phyloP scores from a whole-genome alignment of 2,888 invertebrate genomes.

The Drosophila anceps region DNA sequence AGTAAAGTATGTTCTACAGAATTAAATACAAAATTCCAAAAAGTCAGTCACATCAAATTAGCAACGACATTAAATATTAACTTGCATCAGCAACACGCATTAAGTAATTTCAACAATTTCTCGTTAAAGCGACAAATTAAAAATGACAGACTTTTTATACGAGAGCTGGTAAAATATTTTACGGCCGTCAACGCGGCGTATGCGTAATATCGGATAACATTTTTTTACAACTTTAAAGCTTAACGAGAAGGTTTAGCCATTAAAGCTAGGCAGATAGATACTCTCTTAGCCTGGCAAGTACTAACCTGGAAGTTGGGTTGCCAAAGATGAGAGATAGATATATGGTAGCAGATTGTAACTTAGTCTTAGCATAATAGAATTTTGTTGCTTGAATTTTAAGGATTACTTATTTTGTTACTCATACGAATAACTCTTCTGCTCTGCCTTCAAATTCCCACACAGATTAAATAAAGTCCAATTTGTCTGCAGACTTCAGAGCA shows the following conservation, averaged over 20 bases:
- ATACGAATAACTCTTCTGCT: not conserved
- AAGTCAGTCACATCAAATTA: constrained; percentile 41
- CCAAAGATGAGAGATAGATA: not conserved
- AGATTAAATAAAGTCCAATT: not conserved
- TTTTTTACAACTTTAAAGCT: constrained; percentile 15
- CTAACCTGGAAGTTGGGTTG: not conserved
- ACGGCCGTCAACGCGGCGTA: constrained; percentile 47
- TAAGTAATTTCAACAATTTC: constrained; percentile 54
- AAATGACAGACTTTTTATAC: constrained; percentile 54
- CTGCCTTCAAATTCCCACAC: not conserved
- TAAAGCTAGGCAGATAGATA: not conserved
- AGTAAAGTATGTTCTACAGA: constrained; percentile 9
- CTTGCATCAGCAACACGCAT: constrained; percentile 41
- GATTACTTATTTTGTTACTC: not conserved
- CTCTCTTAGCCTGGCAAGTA: not conserved
- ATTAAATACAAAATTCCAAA: constrained; percentile 21
- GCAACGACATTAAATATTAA: constrained; percentile 51
- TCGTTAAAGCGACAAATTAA: constrained; percentile 53
- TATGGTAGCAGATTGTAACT: not conserved
- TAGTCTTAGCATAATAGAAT: not conserved
- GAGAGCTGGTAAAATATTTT: constrained; percentile 51
- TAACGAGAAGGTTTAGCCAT: constrained; percentile 8
- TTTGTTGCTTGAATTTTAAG: not conserved
- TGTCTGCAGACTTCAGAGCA: not conserved
- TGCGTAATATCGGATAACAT: constrained; percentile 40